Evolutionary conservation across 2,888 invertebrate genomes (phyloP), one percentile per base, ranked within the genome.

Genomic region (Chironomus riparius): DNA sequence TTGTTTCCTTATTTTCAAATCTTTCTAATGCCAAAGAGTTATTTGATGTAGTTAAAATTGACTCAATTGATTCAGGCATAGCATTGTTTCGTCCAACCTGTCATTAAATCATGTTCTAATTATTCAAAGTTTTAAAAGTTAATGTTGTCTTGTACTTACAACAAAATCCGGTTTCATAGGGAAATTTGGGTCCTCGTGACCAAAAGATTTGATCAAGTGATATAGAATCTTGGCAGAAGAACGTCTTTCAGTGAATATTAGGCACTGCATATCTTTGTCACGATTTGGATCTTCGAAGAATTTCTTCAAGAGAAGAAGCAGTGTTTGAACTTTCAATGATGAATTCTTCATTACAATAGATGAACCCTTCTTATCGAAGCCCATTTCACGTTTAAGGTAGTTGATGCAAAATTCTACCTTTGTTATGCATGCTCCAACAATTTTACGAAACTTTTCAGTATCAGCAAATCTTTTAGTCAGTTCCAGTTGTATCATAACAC

Each of bases 141-240:
- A 38, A 38, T 38, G 3, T 28, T 28, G 28, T 28, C 28, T 4
- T 10, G 10, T 38, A 38, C 38, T 10, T 38, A 38, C 38, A 73
- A 94, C 85, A 80, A 90, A 95, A 79, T 92, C 91, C 0, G 91
- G 87, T 77, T 86, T 80, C 78, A 90, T 88, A 0, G 83, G 83
- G 78, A 88, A 88, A 12, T 86, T 83, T 0, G 86, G 83, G 77
- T 87, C 84, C 0, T 77, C 50, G 22, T 85, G 79, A 10, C 83
- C 84, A 0, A 87, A 87, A 0, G 85, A 83, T 77, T 88, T 86
- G 4, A 94, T 79, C 3, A 93, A 81, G 77, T 91, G 89, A 80
- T 87, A 92, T 0, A 96, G 80, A 6, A 92, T 86, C 83, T 92
- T 92, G 0, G 94, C 92, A 0, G 92, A 91, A 79, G 91, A 90